Base-by-base conservation (phyloP, 1,140 invertebrate species). In the Nomia melanderi region DNA sequence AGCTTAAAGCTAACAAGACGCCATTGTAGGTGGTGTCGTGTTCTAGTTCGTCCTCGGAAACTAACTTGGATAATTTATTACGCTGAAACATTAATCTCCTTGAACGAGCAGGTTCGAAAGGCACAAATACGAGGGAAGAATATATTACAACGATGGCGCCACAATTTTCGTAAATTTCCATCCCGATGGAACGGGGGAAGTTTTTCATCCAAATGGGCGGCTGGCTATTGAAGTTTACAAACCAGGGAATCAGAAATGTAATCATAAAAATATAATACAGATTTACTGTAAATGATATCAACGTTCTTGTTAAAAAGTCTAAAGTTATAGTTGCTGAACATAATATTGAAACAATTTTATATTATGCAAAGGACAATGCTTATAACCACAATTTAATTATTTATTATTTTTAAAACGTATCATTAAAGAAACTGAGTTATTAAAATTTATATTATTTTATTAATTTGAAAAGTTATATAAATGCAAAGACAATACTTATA, bases 161-260 rank as follows among this genome's bases (percentile, higher is more conserved):
- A 84, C 62, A 29, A 14, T 59, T 8, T 81, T 90, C 54, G 56
- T 86, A 27, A 76, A 79, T 65, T 86, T 85, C 29, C 67, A 64
- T 53, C 4, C 54, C 11, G 79, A 88, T 36, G 72, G 71, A n/a
- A 53, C 62, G 9, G 81, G 73, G 11, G 56, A 82, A 65, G 67
- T 88, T 27, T 88, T 84, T 77, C 86, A 88, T 82, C 86, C 87
- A n/a, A 80, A 83, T 20, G 81, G 83, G 33, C 67, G 75, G 66
- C 67, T 85, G 57, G 85, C 87, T 7, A 54, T 85, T 25, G 70
- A 69, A 63, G 53, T 84, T 36, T 57, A 63, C 56, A 81, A 62
- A 65, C 79, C 85, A 27, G 41, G 66, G 71, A 77, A 81, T 47
- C 77, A 76, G 77, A 84, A 88, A 78, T 88, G 86, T 90, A 90